phyloP scores from a whole-genome alignment of 1,140 invertebrate species.

The Brachionus sp. region DNA sequence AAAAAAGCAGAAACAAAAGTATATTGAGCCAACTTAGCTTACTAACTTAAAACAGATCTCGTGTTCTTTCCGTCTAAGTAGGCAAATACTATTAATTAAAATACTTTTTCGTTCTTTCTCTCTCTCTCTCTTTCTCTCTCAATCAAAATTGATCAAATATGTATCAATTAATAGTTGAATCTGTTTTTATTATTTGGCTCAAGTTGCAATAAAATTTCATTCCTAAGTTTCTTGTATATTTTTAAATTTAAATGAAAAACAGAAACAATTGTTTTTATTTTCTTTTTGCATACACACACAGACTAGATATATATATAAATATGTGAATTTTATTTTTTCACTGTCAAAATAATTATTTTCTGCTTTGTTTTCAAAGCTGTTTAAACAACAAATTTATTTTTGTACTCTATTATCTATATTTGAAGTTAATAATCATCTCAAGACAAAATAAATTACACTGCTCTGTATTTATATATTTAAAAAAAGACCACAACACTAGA shows the following conservation, averaged over 20 bases:
- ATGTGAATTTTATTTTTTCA: background rate
- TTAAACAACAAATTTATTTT: background rate
- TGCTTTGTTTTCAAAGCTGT: constrained; percentile 25
- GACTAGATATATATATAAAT: background rate
- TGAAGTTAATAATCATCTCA: background rate
- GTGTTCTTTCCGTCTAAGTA: background rate
- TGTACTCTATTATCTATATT: background rate
- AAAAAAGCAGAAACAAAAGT: background rate
- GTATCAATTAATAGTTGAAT: constrained; percentile 26
- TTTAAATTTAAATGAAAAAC: constrained; percentile 25
- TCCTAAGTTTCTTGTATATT: background rate
- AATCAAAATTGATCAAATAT: constrained; percentile 23
- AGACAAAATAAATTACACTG: background rate
- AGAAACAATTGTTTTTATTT: background rate
- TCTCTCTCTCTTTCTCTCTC: background rate
- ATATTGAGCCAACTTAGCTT: background rate
- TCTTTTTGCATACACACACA: background rate
- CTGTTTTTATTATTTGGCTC: constrained; percentile 23
- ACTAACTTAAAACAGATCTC: background rate
- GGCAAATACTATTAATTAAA: constrained; percentile 2
- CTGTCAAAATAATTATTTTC: constrained; percentile 24
- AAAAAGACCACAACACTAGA: too few relatives aligned
- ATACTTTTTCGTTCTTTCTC: background rate
- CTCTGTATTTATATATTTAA: too few relatives aligned
- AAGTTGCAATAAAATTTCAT: constrained; percentile 6